Conservation (phyloP, 2,113 vertebrate species). For the Callipepla californica region DNA sequence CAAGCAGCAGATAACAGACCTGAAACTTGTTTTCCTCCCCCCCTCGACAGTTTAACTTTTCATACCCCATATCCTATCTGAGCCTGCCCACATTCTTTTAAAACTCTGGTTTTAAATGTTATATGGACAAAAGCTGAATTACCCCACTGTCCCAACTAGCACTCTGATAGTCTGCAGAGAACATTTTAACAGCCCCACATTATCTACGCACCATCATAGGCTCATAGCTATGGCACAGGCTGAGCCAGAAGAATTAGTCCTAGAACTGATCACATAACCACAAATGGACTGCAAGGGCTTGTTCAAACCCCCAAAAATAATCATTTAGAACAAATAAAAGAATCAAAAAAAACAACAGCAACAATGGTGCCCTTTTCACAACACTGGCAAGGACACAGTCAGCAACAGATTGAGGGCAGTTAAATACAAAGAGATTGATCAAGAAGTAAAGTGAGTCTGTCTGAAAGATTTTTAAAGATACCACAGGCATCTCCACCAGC, state of each 20-base stretch:
- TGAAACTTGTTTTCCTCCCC: neutral
- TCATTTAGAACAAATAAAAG: neutral
- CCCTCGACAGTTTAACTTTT: neutral
- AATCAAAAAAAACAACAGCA: neutral
- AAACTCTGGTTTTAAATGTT: neutral
- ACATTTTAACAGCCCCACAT: neutral
- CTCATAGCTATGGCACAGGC: neutral
- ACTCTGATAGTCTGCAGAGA: neutral
- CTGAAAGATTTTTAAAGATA: neutral
- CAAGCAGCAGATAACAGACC: neutral
- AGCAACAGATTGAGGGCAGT: neutral
- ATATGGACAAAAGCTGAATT: neutral
- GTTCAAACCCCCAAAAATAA: neutral
- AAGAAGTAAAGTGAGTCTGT: neutral
- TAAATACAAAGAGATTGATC: neutral
- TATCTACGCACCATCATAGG: neutral
- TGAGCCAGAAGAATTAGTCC: neutral
- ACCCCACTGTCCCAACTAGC: neutral
- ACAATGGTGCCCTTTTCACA: neutral
- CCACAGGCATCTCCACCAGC: neutral
- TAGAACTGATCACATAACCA: neutral
- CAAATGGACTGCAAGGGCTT: neutral
- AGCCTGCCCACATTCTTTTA: neutral
- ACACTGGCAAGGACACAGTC: rapidly evolving
- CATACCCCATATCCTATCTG: neutral